Evolutionary conservation across 1,140 invertebrate species (phyloP), one percentile per base, ranked within the genome.

Genomic region (Dendrolimus punctatus): DNA sequence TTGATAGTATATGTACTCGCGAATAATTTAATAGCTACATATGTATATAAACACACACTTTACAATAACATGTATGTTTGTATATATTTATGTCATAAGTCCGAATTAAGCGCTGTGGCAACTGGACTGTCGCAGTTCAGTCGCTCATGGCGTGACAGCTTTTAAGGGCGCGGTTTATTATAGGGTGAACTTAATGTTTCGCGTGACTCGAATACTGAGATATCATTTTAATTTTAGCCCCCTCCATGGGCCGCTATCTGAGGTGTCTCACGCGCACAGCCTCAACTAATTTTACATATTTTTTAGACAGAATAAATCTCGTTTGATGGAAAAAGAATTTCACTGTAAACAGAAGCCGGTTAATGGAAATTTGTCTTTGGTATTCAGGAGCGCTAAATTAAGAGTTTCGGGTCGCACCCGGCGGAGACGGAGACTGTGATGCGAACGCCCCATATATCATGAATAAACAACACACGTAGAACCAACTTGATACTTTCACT

Each of bases 201-300:
- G 66, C 83, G 83, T 86, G 83, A 86, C 83, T 77, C 70, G 80
- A 86, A 80, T 84, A 68, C 78, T 68, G 65, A 80, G 77, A 78
- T 78, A 82, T 82, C 66, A 76, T 81, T 84, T 85, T 85, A 82
- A 85, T 84, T 83, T 82, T 50, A 69, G 57, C 64, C 73, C 78
- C 77, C 72, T 61, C 54, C 57, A 51, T 49, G 60, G 54, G 49
- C 59, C 49, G 63, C 68, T 68, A 68, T 74, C 70, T 56, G 70
- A 68, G 68, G 68, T 73, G 76, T 70, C 71, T 68, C 68, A 60
- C 53, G 59, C 58, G 54, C 57, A 62, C 56, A 57, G 23, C 23
- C 23, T 23, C 23, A 3, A 49, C 64, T 69, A 71, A 80, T 70
- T 82, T 84, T 82, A 85, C 74, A 85, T 85, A 82, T 82, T 85